Evolutionary conservation across 2,113 vertebrate species (phyloP).

Genomic region (Actinemys pallida): DNA sequence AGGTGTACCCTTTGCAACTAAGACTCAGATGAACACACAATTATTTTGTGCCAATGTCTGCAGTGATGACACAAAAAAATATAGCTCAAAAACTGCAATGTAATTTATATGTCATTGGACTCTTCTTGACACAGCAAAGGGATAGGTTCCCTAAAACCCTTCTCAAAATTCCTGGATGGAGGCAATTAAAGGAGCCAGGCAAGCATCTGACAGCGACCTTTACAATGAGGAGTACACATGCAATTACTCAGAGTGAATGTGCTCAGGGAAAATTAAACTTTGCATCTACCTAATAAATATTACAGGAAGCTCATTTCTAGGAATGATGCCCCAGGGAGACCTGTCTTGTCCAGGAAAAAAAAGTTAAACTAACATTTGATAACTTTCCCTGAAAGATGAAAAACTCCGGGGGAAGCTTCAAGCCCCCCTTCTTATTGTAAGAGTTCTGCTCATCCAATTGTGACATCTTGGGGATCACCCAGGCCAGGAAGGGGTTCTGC

Average conservation of each 20-base stretch:
- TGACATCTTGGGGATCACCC: not conserved
- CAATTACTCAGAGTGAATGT: not conserved
- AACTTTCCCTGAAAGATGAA: not conserved
- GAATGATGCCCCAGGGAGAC: not conserved
- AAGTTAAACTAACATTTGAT: not conserved
- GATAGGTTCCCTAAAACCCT: not conserved
- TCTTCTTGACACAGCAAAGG: not conserved
- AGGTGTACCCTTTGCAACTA: not conserved
- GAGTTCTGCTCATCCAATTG: not conserved
- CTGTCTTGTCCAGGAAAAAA: not conserved
- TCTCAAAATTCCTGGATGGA: not conserved
- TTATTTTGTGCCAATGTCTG: constrained; percentile 5
- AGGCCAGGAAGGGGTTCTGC: not conserved
- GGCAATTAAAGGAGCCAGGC: not conserved
- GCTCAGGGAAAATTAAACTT: constrained; percentile 6
- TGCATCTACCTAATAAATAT: not conserved
- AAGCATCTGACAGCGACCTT: not conserved
- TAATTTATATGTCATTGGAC: not conserved
- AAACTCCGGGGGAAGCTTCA: not conserved
- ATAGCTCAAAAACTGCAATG: not conserved
- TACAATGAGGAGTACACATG: not conserved
- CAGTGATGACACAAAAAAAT: not conserved
- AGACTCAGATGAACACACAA: not conserved
- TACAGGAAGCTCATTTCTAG: not conserved
- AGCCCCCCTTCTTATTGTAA: not conserved